Base-by-base conservation (phyloP, 2,797 vertebrate genomes). In the Dryobates pubescens region DNA sequence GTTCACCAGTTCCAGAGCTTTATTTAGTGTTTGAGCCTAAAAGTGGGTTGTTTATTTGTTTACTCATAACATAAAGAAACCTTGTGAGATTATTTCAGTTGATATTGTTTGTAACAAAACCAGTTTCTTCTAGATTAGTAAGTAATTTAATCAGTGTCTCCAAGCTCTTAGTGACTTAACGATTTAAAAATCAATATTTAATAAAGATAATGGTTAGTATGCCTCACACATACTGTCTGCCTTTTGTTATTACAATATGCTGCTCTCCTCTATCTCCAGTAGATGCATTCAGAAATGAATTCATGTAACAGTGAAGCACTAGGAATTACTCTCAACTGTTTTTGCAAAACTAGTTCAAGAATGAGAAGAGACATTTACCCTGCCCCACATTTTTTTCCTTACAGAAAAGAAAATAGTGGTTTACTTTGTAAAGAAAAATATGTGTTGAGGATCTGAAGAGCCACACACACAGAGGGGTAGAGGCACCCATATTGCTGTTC, bases 161-260 rank as follows among this genome's bases (percentile, higher is more conserved):
- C 79, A 89, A 89, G 88, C 83, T 94, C 92, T 93, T 92, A 94
- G 90, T 79, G 89, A 81, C 77, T 94, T 95, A 92, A 94, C 93
- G 95, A 94, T 96, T 95, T 96, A 56, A 87, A 96, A 97, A 97
- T 96, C 96, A 95, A 96, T 97, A 96, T 97, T 97, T 97, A 96
- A 97, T 96, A 97, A 96, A 94, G 90, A 94, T 94, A 95, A 96
- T 95, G 83, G 24, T 97, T 95, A 80, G 75, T 92, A 92, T 96
- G 91, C 84, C 92, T 84, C 80, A 89, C 63, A 86, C 38, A 92
- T 83, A 38, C 49, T 89, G 81, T 73, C 88, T 91, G 75, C 43
- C 86, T 93, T 89, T 83, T 90, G 10, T 86, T 93, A 92, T 84
- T 94, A 70, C 54, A 94, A 67, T 64, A 53, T 34, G 27, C 43